Base-by-base conservation (phyloP, 2,888 invertebrate genomes). In the Ectemnius lituratus region DNA sequence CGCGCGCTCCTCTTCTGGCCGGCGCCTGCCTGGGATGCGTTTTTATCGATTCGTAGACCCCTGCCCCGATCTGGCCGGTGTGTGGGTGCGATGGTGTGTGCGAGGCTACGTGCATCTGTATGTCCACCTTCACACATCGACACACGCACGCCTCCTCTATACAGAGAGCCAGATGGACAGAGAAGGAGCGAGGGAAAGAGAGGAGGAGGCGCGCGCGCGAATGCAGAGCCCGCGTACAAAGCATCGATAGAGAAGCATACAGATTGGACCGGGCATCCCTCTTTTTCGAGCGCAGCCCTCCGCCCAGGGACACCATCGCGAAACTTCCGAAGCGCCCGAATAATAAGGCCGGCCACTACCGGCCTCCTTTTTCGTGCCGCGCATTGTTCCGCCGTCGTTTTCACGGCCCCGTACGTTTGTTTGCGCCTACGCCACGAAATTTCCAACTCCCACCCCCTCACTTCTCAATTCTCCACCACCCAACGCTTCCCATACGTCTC, bases 21-120 rank as follows among this genome's bases (percentile, higher is more conserved):
- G 89, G 89, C 90, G 89, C 89, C 89, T 88, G 88, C 87, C 89
- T 90, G 90, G 90, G 90, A 90, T 90, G 90, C 90, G 90, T 90
- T 90, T 90, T 90, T 90, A 90, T 90, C 90, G 90, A 90, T 90
- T 90, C 88, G 90, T 88, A 88, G 88, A 90, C 87, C 87, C 85
- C 87, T 85, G 85, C 81, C 84, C 84, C 89, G 84, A 37, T 37
- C 37, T 37, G 37, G 37, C 37, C 37, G 1, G 88, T 88, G 86
- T 86, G 85, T 83, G 37, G 37, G 37, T 37, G 37, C 37, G 37
- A 37, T 37, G 37, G 37, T 37, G 37, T 37, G 37, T 37, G 37
- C 37, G 6, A 37, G 37, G 37, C 37, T 37, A 37, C 80, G 80
- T 83, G 81, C 82, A 83, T 83, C 77, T 78, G 83, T 83, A 82